Conservation (phyloP, 2,113 vertebrate genomes). For the Mystacornis crossleyi region DNA sequence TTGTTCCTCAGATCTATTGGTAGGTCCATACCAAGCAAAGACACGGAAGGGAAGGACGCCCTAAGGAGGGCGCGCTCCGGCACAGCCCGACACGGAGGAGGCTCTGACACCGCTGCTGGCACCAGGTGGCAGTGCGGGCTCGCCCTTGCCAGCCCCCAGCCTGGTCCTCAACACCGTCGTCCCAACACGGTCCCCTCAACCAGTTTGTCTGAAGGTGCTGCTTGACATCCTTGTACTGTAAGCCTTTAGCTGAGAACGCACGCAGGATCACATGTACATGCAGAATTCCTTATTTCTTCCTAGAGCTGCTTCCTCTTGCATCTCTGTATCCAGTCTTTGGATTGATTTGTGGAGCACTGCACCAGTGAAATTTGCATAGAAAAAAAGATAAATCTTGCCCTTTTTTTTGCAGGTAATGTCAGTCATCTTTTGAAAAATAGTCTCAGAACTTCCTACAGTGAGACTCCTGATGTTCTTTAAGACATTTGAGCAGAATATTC, state of each 20-base stretch:
- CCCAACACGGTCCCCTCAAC: not conserved
- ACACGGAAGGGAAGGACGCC: accelerated
- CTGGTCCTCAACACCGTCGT: accelerated
- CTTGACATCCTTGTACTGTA: not conserved
- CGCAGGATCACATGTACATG: too few relatives aligned
- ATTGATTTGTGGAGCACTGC: accelerated
- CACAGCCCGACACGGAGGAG: accelerated
- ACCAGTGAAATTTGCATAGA: not conserved
- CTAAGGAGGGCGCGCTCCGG: accelerated
- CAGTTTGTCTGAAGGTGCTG: not conserved
- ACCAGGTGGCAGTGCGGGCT: not conserved
- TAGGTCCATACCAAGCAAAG: accelerated
- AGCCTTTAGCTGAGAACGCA: not conserved
- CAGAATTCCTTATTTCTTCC: not conserved
- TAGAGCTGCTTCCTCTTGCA: not conserved
- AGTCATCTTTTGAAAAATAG: not conserved
- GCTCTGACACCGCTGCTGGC: accelerated
- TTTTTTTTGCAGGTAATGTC: not conserved
- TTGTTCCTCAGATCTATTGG: not conserved
- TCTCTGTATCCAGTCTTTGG: not conserved
- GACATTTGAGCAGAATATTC: not conserved
- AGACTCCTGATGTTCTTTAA: not conserved
- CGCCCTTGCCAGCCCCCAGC: too few relatives aligned
- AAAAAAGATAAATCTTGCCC: not conserved
- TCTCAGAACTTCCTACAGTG: not conserved